Evolutionary conservation across 1,140 invertebrate genomes (phyloP).

Genomic region (Coptotermes formosanus): DNA sequence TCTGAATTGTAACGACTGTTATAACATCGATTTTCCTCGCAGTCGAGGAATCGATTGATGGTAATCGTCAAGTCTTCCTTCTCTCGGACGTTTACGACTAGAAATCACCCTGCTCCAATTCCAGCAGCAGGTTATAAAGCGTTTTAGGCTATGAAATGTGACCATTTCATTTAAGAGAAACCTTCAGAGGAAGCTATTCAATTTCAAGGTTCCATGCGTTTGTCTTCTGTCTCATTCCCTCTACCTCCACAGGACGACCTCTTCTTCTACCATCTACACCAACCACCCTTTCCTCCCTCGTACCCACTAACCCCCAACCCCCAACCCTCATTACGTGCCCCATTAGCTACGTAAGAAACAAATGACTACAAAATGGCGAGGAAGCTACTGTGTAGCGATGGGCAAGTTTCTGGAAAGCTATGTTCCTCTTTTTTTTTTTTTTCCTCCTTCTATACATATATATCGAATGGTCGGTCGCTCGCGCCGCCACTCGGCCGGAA

Average conservation of each 20-base stretch:
- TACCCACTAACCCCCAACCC: constrained; percentile 27
- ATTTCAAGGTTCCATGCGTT: constrained; percentile 37
- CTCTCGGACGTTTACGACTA: background rate
- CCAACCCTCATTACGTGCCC: constrained; percentile 36
- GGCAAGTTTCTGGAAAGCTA: constrained; percentile 13
- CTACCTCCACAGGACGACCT: background rate
- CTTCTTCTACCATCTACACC: constrained; percentile 26
- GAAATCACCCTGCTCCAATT: background rate
- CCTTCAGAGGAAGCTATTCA: constrained; percentile 33
- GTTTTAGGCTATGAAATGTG: constrained; percentile 37
- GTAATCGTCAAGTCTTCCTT: constrained; percentile 32
- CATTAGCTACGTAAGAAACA: constrained; percentile 38
- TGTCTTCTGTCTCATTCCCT: constrained; percentile 28
- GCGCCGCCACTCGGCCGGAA: constrained; percentile 36
- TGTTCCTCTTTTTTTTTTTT: constrained; percentile 21
- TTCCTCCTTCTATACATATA: constrained; percentile 22
- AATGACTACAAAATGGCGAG: constrained; percentile 36
- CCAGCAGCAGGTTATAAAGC: constrained; percentile 35
- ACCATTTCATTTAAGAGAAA: constrained; percentile 37
- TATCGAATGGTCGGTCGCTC: constrained; percentile 32
- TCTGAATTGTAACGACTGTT: background rate
- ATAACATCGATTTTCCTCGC: background rate
- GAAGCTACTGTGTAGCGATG: constrained; percentile 27
- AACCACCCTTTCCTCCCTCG: constrained; percentile 23
- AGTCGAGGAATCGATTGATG: constrained; percentile 25